Conservation (phyloP, 2,797 vertebrate species). For the Peromyscus eremicus region DNA sequence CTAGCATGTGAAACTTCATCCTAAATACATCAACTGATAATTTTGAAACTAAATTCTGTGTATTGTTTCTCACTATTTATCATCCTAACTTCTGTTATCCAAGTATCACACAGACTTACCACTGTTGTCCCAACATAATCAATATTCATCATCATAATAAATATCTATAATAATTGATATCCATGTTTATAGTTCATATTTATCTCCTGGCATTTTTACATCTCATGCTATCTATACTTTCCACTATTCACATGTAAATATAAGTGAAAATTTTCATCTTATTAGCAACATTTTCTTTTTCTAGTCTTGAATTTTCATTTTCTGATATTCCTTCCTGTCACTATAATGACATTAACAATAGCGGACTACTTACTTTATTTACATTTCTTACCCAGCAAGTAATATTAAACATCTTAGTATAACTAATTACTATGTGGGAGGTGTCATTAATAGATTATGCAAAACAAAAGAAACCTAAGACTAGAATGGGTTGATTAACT, state of each 20-base stretch:
- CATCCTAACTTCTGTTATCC: neutral
- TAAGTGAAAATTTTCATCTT: neutral
- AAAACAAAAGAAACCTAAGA: neutral
- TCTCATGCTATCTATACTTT: neutral
- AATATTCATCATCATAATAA: no score
- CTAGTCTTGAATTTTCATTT: neutral
- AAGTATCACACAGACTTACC: neutral
- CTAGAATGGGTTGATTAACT: fast-evolving
- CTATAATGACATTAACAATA: neutral
- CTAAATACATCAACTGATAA: neutral
- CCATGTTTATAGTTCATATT: neutral
- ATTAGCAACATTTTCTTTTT: neutral
- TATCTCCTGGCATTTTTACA: neutral
- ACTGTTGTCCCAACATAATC: neutral
- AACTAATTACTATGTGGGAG: neutral
- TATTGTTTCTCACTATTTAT: neutral
- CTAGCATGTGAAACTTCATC: neutral
- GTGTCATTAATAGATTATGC: neutral
- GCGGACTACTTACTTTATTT: neutral
- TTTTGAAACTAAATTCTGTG: neutral
- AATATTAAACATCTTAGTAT: neutral
- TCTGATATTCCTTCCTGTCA: neutral
- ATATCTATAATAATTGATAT: neutral
- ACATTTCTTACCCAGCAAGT: neutral
- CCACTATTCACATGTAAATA: neutral